Base-by-base conservation (phyloP, 2,888 invertebrate genomes). In the Aphelenchoides bicaudatus region DNA sequence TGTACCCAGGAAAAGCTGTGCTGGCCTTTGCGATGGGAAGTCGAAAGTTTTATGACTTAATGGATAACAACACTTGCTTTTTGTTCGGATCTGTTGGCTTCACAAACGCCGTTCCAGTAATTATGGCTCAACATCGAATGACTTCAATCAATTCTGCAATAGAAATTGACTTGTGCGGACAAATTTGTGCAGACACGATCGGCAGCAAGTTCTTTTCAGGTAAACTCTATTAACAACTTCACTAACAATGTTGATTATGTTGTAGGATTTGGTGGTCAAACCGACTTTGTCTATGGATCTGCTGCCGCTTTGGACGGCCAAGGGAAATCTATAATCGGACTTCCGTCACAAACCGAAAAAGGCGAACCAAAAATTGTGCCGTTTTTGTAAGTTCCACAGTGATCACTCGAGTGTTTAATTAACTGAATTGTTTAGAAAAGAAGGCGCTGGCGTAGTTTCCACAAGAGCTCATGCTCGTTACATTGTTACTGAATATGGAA, bases 101-200 rank as follows among this genome's bases (percentile, higher is more conserved):
- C 48, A 67, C 67, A 1, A 67, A 67, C 47, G 48, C 30, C 31
- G 56, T 65, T 27, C 38, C 58, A 31, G 59, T 65, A 3, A 64
- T 65, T 25, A 43, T 46, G 1, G 43, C 86, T 72, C 88, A 89
- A 80, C 90, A 91, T 0, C 85, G 84, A 70, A 92, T 94, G 88
- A 92, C 92, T 0, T 92, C 93, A 58, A 93, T 94, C 78, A 94
- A 94, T 82, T 92, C 93, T 0, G 91, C 90, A 80, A 89, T 94
- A 71, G 93, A 94, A 81, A 88, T 88, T 2, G 94, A 94, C 80
- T 81, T 94, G 51, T 91, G 92, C 0, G 94, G 94, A 0, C 94
- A 94, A 81, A 86, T 94, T 21, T 87, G 87, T 66, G 86, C 93
- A 0, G 94, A 94, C 79, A 93, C 93, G 25, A 93, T 94, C 72